Conservation (phyloP, 1,140 invertebrate species). For the Eurosta solidaginis region DNA sequence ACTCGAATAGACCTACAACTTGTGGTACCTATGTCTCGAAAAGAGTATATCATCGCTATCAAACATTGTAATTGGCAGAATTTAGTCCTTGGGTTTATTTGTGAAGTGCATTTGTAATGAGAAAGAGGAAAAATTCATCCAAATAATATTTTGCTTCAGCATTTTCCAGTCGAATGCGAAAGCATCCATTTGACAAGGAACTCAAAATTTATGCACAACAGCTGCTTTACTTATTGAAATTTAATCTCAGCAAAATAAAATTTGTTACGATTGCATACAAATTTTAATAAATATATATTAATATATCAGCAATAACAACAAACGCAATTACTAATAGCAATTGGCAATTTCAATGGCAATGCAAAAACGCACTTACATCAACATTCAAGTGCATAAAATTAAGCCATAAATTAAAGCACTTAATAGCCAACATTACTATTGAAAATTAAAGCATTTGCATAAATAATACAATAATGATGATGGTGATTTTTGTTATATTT, state of each 20-base stretch:
- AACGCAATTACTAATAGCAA: neutral
- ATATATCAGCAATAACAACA: no score
- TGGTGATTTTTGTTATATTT: neutral
- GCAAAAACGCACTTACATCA: neutral
- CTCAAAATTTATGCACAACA: no score
- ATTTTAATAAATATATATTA: neutral
- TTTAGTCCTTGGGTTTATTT: no score
- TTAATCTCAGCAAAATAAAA: neutral
- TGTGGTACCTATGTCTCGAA: no score
- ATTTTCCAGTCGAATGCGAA: no score
- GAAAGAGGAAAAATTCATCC: no score
- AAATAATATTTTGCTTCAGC: no score
- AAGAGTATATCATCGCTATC: no score
- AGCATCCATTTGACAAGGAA: no score
- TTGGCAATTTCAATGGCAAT: neutral
- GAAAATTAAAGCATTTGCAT: conserved; percentile 28
- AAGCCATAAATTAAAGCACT: conserved; percentile 20
- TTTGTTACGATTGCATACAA: neutral
- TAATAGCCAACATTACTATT: conserved; percentile 15
- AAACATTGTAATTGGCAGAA: no score
- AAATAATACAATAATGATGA: conserved; percentile 15
- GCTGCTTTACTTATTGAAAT: neutral
- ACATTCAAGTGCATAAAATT: conserved; percentile 5
- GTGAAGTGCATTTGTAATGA: no score
- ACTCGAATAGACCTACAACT: no score